Percentiles rank a stretch among this genome's conserved stretches.
Evolutionary conservation across 2,113 vertebrate genomes (phyloP).

Genomic region (Corynorhinus townsendii): DNA sequence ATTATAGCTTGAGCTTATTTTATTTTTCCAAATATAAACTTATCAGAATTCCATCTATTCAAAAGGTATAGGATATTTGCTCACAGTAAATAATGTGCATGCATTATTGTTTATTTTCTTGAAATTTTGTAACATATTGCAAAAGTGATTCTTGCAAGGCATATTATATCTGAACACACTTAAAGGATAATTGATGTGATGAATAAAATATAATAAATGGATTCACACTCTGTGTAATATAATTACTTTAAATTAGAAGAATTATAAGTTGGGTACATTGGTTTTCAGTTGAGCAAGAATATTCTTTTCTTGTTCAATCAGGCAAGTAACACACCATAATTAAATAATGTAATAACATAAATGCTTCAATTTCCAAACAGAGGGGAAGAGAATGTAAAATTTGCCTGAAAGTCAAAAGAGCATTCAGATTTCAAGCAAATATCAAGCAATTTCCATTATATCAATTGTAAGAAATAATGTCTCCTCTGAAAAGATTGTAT

Average conservation of each 20-base stretch:
- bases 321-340: slow-evolving; percentile 60
- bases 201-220: slow-evolving; percentile 48
- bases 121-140: not conserved
- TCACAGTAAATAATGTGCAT: not conserved
- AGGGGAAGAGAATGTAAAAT: not conserved
- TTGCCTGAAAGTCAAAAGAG: slow-evolving; percentile 32
- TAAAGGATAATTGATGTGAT: slow-evolving; percentile 37
- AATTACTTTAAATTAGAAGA: slow-evolving; percentile 70
- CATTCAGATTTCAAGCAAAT: slow-evolving; percentile 9
- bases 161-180: slow-evolving; percentile 13
- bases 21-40: not conserved
- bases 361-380: slow-evolving; percentile 37
- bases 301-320: slow-evolving; percentile 60
- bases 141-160: not conserved
- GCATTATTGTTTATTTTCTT: not conserved
- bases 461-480: not conserved
- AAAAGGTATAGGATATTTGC: not conserved
- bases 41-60: not conserved
- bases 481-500: not conserved
- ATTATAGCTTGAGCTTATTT: not conserved
- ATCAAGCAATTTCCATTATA: not conserved
- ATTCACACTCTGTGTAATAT: slow-evolving; percentile 31
- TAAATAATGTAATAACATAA: slow-evolving; percentile 52
- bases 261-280: slow-evolving; percentile 43
- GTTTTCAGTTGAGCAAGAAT: slow-evolving; percentile 57